Evolutionary conservation across 1,140 invertebrate species (phyloP), one percentile per base, ranked within the genome.

Genomic region (Antheraea mylitta): DNA sequence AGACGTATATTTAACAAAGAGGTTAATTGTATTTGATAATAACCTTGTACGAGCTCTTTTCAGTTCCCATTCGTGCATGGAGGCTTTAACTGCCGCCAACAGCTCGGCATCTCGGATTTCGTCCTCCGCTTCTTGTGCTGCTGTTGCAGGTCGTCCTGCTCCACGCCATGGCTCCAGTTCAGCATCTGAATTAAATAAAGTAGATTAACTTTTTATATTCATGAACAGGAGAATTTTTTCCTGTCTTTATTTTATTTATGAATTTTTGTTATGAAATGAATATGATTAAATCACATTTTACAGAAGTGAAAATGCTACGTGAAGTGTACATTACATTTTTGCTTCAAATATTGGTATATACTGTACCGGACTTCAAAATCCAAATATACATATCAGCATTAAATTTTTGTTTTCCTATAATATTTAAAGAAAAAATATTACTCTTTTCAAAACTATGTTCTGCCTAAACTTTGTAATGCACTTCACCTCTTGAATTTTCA

Each of bases 21-120:
- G 16, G n/a, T n/a, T n/a, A n/a, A 53, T 53, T 53, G 45, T 13
- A 16, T 16, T 6, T 53, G 11, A 42, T 53, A 6, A 53, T 68
- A 72, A 92, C 91, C 90, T 92, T 3, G 90, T 89, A 10, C 90
- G 77, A 45, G 81, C 74, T 75, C 78, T 82, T 70, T 90, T 89
- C 73, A 82, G 73, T 67, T 93, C 87, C 94, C 94, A 95, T 74
- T 94, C 85, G 11, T 92, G 89, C 84, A 95, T 92, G 60, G 94
- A 95, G 48, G 85, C 85, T 7, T 94, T 80, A 10, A 95, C 94
- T 8, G 95, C 94, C 0, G 92, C 90, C 68, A 95, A 91, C 42
- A 95, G 88, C 78, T 95, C 94, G 7, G 89, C 92, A 75, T 95
- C 95, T 68, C 93, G 87, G 3, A 89, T 75, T 82, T 95, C 94